Base-by-base conservation (phyloP, 1,140 invertebrate species). In the Drosophila bocki region DNA sequence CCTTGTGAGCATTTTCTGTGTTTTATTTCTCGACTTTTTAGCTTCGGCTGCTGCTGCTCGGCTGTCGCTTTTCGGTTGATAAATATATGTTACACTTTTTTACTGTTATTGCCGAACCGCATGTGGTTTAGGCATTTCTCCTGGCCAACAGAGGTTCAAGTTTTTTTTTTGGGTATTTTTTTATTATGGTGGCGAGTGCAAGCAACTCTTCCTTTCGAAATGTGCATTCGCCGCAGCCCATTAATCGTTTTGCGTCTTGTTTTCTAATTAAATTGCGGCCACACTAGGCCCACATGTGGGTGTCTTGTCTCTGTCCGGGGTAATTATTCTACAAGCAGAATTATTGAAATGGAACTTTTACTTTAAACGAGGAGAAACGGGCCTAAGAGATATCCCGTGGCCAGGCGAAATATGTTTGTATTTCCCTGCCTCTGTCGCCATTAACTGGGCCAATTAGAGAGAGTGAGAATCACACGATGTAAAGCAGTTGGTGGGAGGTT, bases 21-120 rank as follows among this genome's bases (percentile, higher is more conserved):
- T 61, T 60, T 68, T 68, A 47, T 75, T 67, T 57, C 54, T 51
- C 29, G 35, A n/a, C 45, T 74, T 26, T 74, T 64, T 57, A 35
- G 53, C 26, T n/a, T 13, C 22, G 15, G 47, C 13, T 29, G 51
- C 33, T 37, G 62, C 57, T 53, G 45, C 51, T 74, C 64, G 29
- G 61, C 63, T 78, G 72, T 76, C 74, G 72, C 51, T 78, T 69
- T 70, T 77, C 47, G 53, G 75, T 78, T 79, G 76, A 79, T 79
- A 79, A 79, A 79, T 79, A 79, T 79, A 79, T 79, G 76, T 79
- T 79, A 79, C 76, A 79, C 76, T 79, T 79, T 79, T 79, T 79
- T 79, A 79, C 76, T 78, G 75, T 79, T 79, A 79, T 79, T 79
- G 76, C 63, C 71, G 74, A 70, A 71, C 75, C 76, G 75, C 75